Base-by-base conservation (phyloP, 2,113 vertebrate genomes). In the Vulpes vulpes region DNA sequence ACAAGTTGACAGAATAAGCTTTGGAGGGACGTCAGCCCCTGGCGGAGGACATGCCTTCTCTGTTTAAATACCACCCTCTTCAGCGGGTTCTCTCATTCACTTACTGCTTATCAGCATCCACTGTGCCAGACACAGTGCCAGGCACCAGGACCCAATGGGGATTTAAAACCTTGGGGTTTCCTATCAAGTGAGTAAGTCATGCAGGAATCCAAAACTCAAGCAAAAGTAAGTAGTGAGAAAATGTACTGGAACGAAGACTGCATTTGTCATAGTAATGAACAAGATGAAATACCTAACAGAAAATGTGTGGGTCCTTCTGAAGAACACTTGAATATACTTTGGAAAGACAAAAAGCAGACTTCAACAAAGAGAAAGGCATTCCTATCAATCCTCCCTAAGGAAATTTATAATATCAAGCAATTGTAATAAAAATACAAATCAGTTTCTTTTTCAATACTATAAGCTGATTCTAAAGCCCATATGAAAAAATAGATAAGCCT, bases 171-270 rank as follows among this genome's bases (percentile, higher is more conserved):
- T 80, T 4, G 5, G 1, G 51, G 49, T 27, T 82, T 51, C 49
- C 62, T 17, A 3, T 49, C 73, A n/a, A 62, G 57, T 16, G 10
- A n/a, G 20, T n/a, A 67, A 76, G 35, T 32, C 57, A 64, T 30
- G 57, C 0, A 10, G 69, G 6, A 69, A 60, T 38, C 25, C 32
- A 55, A 67, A 74, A 74, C 35, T 25, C 27, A 60, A 96, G 73
- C 74, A 71, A 91, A 91, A 95, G 53, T 20, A 80, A 74, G n/a
- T 32, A 64, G 14, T 57, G 53, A 95, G 59, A 94, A 95, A 87
- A 64, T 2, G 2, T 8, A 43, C 51, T 16, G 22, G 76, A 38
- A 69, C 12, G 62, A 57, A 90, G 64, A 35, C 17, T 32, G 0
- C 20, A 62, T 25, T 89, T 27, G 19, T n/a, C n/a, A 53, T 7